These are phyloP conservation scores for Drosophila kikkawai DNA, from an alignment of 1,140 invertebrate species.

Conservation along the genomic window DNA sequence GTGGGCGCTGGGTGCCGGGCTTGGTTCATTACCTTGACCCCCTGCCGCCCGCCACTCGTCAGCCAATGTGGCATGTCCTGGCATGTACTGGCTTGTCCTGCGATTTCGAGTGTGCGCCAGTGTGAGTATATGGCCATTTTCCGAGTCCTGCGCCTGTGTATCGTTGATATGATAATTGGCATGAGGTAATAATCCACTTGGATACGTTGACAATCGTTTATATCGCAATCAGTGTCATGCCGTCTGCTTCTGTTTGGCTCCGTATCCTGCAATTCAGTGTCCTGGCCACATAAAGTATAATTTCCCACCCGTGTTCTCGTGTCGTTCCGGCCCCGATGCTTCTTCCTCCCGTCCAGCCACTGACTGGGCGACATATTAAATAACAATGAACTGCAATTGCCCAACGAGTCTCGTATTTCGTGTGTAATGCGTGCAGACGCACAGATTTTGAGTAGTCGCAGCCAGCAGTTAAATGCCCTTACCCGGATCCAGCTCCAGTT, in stretches of 20 bases:
- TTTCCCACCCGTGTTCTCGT: constrained; percentile 60
- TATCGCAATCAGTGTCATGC: constrained; percentile 82
- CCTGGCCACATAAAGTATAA: constrained; percentile 76
- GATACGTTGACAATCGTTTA: constrained; percentile 84
- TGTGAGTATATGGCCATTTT: constrained; percentile 36
- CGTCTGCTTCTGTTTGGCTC: constrained; percentile 62
- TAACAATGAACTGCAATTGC: constrained; percentile 84
- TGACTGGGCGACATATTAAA: constrained; percentile 72
- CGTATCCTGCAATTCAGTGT: constrained; percentile 52
- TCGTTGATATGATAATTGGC: constrained; percentile 84
- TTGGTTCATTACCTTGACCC: constrained; percentile 58
- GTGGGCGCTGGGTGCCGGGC: constrained; percentile 36
- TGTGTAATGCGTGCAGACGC: constrained; percentile 82
- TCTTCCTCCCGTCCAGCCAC: constrained; percentile 23
- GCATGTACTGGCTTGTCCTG: constrained; percentile 39
- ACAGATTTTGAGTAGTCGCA: constrained; percentile 76
- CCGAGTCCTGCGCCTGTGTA: constrained; percentile 55
- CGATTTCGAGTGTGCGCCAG: constrained; percentile 33
- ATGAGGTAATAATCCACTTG: constrained; percentile 84
- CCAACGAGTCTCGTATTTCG: constrained; percentile 81
- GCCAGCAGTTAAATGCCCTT: constrained; percentile 44
- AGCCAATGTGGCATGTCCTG: constrained; percentile 59
- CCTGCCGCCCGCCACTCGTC: constrained; percentile 59
- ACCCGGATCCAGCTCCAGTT: constrained; percentile 8
- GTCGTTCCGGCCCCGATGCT: constrained; percentile 9